Base-by-base conservation (phyloP, 2,888 invertebrate species). In the Hyppa rectilinea region DNA sequence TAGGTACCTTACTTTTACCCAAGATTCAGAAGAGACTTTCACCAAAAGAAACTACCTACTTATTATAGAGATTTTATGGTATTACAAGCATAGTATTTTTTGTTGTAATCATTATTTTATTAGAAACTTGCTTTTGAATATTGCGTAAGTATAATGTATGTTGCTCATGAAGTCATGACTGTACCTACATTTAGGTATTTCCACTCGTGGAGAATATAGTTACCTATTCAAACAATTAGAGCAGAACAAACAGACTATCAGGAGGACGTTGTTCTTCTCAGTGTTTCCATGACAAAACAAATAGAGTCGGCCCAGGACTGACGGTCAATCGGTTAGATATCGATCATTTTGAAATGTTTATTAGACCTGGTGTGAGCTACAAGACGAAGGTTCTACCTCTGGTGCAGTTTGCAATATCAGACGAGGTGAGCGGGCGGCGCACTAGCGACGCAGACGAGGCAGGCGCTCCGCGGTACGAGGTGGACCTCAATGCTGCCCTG, bases 331-430 rank as follows among this genome's bases (percentile, higher is more conserved):
- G 29, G 20, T 29, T 7, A 26, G n/a, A 14, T n/a, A 9, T 36
- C 36, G 7, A 31, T 45, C 6, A 12, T 26, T 61, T 36, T 34
- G 1, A 12, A 45, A 17, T 36, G 14, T 50, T 34, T 38, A n/a
- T n/a, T 72, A 92, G 91, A 47, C 68, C 79, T 50, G 89, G 86
- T 12, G 85, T 80, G 4, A 61, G 74, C 17, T 95, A 95, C 68
- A 84, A 88, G 6, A 92, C 92, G 2, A 91, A 84, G 70, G 78
- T 93, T 1, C 14, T 95, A 43, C 95, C 94, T 2, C 59, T 95
- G 23, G 86, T 93, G 7, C 92, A 95, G 82, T 91, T 94, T 68
- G 90, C 89, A 0, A 73, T 93, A 45, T 80, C 83, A 47, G 80
- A 80, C 12, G 50, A 67, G 20, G 40, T 20, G 0, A 77, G 49